A percentile compares a stretch with the other conserved stretches of the same genome.
Evolutionary conservation across 2,888 invertebrate species (phyloP).

Genomic region (Strigamia maritima): DNA sequence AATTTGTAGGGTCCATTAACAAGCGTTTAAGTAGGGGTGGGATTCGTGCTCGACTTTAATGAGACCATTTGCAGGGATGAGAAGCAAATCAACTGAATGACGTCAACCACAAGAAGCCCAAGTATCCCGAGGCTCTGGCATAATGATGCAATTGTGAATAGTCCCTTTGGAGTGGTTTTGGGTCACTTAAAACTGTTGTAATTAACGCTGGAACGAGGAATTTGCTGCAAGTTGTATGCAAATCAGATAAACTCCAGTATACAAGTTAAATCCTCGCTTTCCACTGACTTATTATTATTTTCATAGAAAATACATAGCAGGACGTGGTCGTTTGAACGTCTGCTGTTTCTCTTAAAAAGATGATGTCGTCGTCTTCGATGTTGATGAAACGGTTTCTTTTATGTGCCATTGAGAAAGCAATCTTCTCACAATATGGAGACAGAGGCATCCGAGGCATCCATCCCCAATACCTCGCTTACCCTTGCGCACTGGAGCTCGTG

Average conservation of each 20-base stretch:
- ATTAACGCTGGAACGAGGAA: background rate
- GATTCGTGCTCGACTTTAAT: conserved; percentile 6
- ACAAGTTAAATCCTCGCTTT: background rate
- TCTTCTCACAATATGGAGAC: background rate
- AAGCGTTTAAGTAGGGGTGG: conserved; percentile 15
- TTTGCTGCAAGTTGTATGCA: background rate
- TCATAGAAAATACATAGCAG: background rate
- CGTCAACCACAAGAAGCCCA: conserved; percentile 8
- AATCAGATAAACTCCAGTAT: background rate
- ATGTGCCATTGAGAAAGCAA: background rate
- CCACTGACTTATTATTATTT: background rate
- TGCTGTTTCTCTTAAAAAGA: background rate
- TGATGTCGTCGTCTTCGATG: background rate
- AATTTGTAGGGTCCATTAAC: conserved; percentile 10
- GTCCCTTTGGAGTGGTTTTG: background rate
- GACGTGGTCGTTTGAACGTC: background rate
- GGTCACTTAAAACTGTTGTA: conserved; percentile 9
- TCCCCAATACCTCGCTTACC: background rate
- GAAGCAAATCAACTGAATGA: conserved; percentile 10
- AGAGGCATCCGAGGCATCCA: background rate
- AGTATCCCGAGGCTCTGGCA: background rate
- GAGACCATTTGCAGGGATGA: conserved; percentile 15
- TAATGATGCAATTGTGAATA: conserved; percentile 2
- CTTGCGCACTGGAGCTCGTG: background rate
- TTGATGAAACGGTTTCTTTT: background rate